Conservation (phyloP, 37 sponge, comb jelly and placozoan genomes). For the Ephydatia muelleri region DNA sequence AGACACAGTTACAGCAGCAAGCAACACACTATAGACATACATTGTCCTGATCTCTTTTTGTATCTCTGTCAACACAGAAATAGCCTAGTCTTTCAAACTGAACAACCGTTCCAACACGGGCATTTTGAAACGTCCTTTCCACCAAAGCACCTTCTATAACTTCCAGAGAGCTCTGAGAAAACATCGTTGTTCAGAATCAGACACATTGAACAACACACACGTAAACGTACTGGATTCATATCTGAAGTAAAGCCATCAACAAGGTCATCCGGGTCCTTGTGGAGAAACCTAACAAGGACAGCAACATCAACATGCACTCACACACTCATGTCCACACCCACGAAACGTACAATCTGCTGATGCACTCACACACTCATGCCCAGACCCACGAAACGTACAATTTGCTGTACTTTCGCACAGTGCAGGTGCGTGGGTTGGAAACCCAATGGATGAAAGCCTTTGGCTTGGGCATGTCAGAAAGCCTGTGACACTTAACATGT, state of each 20-base stretch:
- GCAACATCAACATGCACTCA: neutral
- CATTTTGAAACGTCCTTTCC: conserved; percentile 55
- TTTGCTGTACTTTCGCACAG: conserved; percentile 72
- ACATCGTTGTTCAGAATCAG: neutral
- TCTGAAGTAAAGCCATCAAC: conserved; percentile 83
- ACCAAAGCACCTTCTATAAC: conserved; percentile 56
- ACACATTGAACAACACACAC: neutral
- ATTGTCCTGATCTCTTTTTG: conserved; percentile 56
- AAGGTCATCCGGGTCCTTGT: conserved; percentile 64
- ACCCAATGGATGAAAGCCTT: conserved; percentile 98
- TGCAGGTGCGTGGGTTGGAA: conserved; percentile 70
- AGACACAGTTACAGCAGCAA: neutral
- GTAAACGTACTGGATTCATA: conserved; percentile 47
- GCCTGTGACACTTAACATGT: conserved; percentile 53
- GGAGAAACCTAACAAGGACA: conserved; percentile 42
- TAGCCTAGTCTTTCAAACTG: conserved; percentile 98
- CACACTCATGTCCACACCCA: neutral
- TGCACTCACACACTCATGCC: neutral
- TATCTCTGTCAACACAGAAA: conserved; percentile 82
- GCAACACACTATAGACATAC: neutral
- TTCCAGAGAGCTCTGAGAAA: conserved; percentile 64
- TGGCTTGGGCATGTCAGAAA: conserved; percentile 54
- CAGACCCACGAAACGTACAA: conserved; percentile 45
- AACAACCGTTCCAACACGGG: conserved; percentile 34
- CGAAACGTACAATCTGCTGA: neutral